These are phyloP conservation scores for Thereva nobilitata DNA, from an alignment of 2,888 invertebrate genomes.

Conservation along the genomic window DNA sequence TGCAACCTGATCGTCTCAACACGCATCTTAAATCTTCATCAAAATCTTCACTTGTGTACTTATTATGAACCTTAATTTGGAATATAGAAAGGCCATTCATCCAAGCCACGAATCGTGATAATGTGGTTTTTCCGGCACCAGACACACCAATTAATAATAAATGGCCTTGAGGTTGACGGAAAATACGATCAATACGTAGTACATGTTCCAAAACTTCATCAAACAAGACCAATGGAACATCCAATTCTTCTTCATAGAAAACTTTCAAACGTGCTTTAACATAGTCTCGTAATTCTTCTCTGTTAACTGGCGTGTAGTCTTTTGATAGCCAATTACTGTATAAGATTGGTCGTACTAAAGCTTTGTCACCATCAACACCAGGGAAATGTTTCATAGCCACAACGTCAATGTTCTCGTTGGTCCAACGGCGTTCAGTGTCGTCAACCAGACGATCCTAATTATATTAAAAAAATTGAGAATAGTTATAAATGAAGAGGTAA, in stretches of 20 bases:
- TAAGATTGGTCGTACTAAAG: slow-evolving; percentile 90
- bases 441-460: slow-evolving; percentile 81
- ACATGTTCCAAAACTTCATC: slow-evolving; percentile 99
- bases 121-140: slow-evolving; percentile 98
- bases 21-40: slow-evolving; percentile 96
- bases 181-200: slow-evolving; percentile 96
- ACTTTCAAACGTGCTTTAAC: slow-evolving; percentile 96
- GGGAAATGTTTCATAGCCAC: slow-evolving; percentile 96
- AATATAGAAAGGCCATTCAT: slow-evolving; percentile 99
- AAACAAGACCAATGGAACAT: slow-evolving; percentile 96
- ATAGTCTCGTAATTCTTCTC: slow-evolving; percentile 94
- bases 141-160: slow-evolving; percentile 96
- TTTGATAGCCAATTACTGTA: slow-evolving; percentile 99
- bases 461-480: not conserved
- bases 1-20: slow-evolving; percentile 82
- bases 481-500: not conserved
- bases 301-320: slow-evolving; percentile 94
- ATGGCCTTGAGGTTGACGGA: slow-evolving; percentile 98
- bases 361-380: slow-evolving; percentile 79
- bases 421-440: slow-evolving; percentile 94
- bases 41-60: slow-evolving; percentile 98
- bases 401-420: slow-evolving; percentile 94
- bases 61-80: slow-evolving; percentile 99
- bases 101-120: slow-evolving; percentile 99
- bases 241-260: slow-evolving; percentile 99